phyloP scores from a whole-genome alignment of 1,140 invertebrate genomes.

The fruit fly (Drosophila melanogaster) region DNA sequence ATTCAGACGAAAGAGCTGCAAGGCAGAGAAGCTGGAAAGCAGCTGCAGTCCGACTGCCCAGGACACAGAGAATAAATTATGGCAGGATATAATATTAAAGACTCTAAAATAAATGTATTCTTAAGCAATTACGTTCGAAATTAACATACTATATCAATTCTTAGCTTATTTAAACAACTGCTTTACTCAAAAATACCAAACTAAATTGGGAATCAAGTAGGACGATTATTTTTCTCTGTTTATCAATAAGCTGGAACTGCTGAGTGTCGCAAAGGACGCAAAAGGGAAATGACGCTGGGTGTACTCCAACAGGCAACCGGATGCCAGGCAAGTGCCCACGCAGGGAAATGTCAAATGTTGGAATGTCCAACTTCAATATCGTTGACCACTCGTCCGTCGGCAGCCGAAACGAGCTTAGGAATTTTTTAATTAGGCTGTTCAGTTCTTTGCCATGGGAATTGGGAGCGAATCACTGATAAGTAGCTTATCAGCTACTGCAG shows the following conservation, averaged over 20 bases:
- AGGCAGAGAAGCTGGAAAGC: neutral
- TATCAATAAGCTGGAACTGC: constrained; percentile 8
- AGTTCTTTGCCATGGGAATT: neutral
- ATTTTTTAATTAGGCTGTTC: constrained; percentile 14
- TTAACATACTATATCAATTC: no score
- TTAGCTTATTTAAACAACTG: neutral
- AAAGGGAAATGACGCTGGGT: neutral
- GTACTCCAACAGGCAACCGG: constrained; percentile 2
- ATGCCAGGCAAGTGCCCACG: constrained; percentile 10
- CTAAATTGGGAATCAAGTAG: neutral
- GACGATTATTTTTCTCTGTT: neutral
- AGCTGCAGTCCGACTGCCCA: neutral
- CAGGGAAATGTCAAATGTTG: constrained; percentile 32
- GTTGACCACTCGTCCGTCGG: neutral
- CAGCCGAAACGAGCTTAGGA: neutral
- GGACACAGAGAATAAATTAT: constrained; percentile 6
- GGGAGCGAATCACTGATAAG: constrained; percentile 12
- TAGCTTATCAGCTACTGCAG: constrained; percentile 16
- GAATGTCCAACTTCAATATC: constrained; percentile 4
- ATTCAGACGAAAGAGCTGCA: constrained; percentile 21
- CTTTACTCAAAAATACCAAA: neutral
- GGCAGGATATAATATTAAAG: no score
- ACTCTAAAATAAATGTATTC: neutral
- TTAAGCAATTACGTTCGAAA: neutral
- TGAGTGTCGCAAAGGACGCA: constrained; percentile 1